Percentiles rank a stretch among this genome's conserved stretches.
phyloP scores from a whole-genome alignment of 2,888 invertebrate species.

The Calameuta pallipes region DNA sequence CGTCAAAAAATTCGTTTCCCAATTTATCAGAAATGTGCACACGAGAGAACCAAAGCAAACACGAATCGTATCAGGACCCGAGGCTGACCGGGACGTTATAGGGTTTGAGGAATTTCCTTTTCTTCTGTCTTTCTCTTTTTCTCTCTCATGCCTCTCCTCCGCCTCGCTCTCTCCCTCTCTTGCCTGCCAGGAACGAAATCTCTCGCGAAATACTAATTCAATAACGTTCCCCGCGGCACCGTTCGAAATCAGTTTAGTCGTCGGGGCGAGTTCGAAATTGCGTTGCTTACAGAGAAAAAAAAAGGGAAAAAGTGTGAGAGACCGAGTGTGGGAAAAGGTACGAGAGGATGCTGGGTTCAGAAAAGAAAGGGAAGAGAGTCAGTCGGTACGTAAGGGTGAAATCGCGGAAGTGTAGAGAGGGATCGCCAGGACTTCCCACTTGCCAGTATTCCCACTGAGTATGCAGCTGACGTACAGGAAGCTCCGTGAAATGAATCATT shows the following conservation, averaged over 20 bases:
- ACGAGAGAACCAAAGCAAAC: constrained; percentile 36
- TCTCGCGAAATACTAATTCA: constrained; percentile 41
- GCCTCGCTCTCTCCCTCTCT: constrained; percentile 25
- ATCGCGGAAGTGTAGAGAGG: constrained; percentile 10
- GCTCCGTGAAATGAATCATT: constrained; percentile 56
- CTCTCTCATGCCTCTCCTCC: neutral
- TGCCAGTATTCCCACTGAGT: constrained; percentile 16
- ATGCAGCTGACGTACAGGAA: constrained; percentile 40
- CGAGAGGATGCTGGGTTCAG: neutral
- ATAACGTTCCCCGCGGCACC: constrained; percentile 35
- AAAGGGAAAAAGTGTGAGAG: neutral
- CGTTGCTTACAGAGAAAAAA: constrained; percentile 28
- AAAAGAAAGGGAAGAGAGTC: constrained; percentile 13
- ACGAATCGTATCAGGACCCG: constrained; percentile 37
- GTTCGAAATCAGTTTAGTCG: constrained; percentile 49
- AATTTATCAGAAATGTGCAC: neutral
- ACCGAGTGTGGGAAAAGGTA: neutral
- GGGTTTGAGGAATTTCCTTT: constrained; percentile 17
- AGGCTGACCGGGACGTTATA: constrained; percentile 28
- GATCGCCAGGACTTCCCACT: neutral
- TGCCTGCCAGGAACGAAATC: constrained; percentile 22
- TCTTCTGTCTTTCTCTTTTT: neutral
- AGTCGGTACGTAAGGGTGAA: constrained; percentile 2
- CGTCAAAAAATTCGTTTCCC: neutral
- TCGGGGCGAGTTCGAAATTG: constrained; percentile 43